Evolutionary conservation across 2,113 vertebrate genomes (phyloP).

Genomic region (Labeo catla): DNA sequence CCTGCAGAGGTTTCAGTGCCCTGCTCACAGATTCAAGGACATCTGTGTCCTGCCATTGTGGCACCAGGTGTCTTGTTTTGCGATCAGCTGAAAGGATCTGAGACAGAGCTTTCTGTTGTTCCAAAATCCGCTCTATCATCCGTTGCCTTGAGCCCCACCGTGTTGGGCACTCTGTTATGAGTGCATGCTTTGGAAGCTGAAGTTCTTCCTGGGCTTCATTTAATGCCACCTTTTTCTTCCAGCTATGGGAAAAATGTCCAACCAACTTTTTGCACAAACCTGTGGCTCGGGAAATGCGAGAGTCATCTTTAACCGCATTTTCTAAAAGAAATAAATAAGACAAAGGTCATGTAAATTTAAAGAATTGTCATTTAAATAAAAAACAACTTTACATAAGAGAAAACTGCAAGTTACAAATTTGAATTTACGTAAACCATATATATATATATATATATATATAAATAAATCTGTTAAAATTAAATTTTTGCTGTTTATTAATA

Average conservation of each 20-base stretch:
- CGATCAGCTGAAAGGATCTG: background rate
- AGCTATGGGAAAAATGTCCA: background rate
- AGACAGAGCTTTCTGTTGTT: background rate
- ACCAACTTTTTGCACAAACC: constrained; percentile 18
- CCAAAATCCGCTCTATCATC: background rate
- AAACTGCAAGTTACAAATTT: background rate
- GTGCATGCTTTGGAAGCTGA: constrained; percentile 16
- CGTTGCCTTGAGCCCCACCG: background rate
- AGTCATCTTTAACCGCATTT: background rate
- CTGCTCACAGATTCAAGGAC: background rate
- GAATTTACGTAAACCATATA: background rate
- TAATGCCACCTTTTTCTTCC: background rate
- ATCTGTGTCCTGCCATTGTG: constrained; percentile 16
- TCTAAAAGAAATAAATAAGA: constrained; percentile 1
- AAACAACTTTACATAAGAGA: background rate
- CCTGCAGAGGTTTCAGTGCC: background rate
- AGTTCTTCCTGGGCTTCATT: constrained; percentile 8
- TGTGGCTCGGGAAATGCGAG: background rate
- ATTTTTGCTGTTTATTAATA: background rate
- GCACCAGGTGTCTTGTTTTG: constrained; percentile 11
- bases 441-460: too few species aligned
- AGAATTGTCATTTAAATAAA: background rate
- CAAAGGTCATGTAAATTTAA: background rate
- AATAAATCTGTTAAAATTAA: background rate
- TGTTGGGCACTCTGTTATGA: constrained; percentile 1